A percentile compares a stretch with the other conserved stretches of the same genome.
These are phyloP conservation scores for Australoheros scitulus DNA, from an alignment of 2,113 vertebrate genomes.

Conservation along the genomic window DNA sequence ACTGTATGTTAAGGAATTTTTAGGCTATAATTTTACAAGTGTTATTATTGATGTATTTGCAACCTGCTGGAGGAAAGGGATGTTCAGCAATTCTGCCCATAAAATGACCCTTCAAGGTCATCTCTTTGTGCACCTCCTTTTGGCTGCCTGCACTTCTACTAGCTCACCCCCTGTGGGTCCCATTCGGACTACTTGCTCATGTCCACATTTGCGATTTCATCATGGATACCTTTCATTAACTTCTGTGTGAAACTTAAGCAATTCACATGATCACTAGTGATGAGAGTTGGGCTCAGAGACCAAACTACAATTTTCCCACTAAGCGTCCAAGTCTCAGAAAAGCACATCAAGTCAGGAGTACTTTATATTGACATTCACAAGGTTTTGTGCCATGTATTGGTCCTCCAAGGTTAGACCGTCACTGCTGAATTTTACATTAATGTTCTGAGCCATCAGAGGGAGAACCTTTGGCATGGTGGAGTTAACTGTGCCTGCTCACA, in stretches of 20 bases:
- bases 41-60: background rate
- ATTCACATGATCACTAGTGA: background rate
- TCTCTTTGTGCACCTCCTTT: too few relatives aligned
- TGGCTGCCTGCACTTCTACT: too few relatives aligned
- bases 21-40: background rate
- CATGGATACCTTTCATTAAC: fast-evolving
- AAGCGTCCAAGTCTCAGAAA: background rate
- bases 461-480: background rate
- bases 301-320: background rate
- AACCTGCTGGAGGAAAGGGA: background rate
- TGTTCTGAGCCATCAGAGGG: background rate
- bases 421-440: background rate
- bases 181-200: background rate
- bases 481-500: background rate
- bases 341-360: background rate
- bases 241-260: background rate
- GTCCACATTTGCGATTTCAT: background rate
- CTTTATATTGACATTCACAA: background rate
- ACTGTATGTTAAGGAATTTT: background rate
- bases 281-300: background rate
- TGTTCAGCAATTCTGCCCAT: too few relatives aligned
- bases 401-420: background rate
- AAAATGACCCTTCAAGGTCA: too few relatives aligned
- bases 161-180: background rate
- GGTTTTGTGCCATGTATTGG: background rate